Evolutionary conservation across 2,888 invertebrate genomes (phyloP).

Genomic region (Plemyria rubiginata): DNA sequence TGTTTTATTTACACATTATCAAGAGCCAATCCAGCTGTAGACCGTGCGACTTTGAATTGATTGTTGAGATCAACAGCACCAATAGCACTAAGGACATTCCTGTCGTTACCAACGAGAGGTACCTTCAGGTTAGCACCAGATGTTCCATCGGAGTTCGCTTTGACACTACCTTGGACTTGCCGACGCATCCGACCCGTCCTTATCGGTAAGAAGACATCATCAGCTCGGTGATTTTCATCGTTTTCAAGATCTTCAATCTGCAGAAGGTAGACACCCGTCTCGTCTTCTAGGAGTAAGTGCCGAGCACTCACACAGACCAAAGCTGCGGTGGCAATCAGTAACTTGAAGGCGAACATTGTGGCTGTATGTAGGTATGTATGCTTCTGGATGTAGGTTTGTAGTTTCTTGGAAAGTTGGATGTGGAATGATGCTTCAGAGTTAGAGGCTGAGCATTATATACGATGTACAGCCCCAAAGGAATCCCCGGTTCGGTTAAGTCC

Average conservation of each 20-base stretch:
- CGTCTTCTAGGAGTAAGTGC: constrained; percentile 19
- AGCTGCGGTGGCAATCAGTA: constrained; percentile 19
- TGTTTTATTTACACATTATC: constrained; percentile 53
- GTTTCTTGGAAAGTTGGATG: not conserved
- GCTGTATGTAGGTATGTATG: too few relatives aligned
- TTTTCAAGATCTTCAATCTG: constrained; percentile 12
- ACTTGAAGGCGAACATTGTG: constrained; percentile 19
- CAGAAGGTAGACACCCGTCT: constrained; percentile 12
- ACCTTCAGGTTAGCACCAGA: constrained; percentile 44
- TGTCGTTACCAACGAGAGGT: constrained; percentile 50
- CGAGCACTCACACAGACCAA: constrained; percentile 17
- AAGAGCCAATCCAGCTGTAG: constrained; percentile 53
- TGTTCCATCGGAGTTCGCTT: constrained; percentile 48
- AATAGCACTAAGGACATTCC: constrained; percentile 51
- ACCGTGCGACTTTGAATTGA: constrained; percentile 39
- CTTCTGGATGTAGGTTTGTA: not conserved
- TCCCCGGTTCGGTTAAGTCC: constrained; percentile 18
- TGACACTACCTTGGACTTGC: constrained; percentile 44
- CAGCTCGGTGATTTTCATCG: not conserved
- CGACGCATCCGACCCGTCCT: constrained; percentile 39
- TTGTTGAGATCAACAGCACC: constrained; percentile 44
- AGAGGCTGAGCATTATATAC: constrained; percentile 14
- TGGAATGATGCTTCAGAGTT: constrained; percentile 14
- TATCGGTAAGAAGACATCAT: constrained; percentile 5
- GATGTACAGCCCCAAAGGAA: constrained; percentile 8